phyloP scores from a whole-genome alignment of 2,888 invertebrate species.

The Lepidocyrtinus sp. region DNA sequence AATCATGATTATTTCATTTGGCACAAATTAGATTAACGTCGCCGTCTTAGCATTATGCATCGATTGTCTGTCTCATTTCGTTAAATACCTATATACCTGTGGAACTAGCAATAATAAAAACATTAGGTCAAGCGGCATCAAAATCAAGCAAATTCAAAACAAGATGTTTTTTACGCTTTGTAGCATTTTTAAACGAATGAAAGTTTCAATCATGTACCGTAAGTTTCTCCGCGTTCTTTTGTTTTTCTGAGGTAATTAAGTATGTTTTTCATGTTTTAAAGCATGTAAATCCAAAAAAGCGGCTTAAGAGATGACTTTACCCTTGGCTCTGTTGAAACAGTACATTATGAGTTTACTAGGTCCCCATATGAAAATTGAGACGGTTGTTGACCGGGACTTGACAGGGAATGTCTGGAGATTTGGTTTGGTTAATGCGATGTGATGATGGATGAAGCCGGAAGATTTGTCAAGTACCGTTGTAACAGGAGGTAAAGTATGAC shows the following conservation, averaged over 20 bases:
- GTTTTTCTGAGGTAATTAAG: conserved; percentile 37
- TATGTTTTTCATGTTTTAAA: conserved; percentile 25
- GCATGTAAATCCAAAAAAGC: conserved; percentile 30
- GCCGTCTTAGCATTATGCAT: too few species aligned
- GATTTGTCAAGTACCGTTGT: conserved; percentile 44
- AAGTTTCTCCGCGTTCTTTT: too few species aligned
- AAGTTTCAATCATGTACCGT: not conserved
- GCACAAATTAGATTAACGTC: too few species aligned
- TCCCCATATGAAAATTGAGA: conserved; percentile 29
- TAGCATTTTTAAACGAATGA: not conserved
- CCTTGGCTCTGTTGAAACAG: too few species aligned
- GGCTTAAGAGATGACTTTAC: too few species aligned
- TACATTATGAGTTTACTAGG: conserved; percentile 24
- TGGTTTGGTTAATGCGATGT: too few species aligned
- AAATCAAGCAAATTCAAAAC: too few species aligned
- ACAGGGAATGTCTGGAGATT: not conserved
- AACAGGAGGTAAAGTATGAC: conserved; percentile 17
- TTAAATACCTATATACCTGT: too few species aligned
- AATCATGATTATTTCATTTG: too few species aligned
- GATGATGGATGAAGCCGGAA: conserved; percentile 41
- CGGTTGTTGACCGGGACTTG: conserved; percentile 32
- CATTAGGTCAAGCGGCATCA: too few species aligned
- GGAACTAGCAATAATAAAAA: too few species aligned
- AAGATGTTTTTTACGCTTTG: not conserved
- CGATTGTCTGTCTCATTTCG: too few species aligned